These are phyloP conservation scores for Gymnogyps californianus DNA, from an alignment of 2,113 vertebrate species.

Conservation along the genomic window DNA sequence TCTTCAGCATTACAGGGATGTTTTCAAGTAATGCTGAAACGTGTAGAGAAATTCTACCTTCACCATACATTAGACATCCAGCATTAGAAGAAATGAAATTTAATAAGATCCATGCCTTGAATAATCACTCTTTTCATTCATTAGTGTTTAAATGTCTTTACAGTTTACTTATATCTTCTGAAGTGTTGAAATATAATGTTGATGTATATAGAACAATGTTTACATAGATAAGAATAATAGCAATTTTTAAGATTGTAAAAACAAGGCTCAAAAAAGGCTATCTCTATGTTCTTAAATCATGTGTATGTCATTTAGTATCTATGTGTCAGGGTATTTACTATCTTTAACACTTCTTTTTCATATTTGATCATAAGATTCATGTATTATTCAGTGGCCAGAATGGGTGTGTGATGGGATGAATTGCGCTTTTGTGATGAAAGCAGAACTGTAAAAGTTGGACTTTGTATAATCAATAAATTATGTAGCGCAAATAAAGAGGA, in stretches of 20 bases:
- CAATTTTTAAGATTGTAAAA: background rate
- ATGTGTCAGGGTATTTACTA: background rate
- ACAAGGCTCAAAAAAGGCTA: background rate
- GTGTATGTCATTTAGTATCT: background rate
- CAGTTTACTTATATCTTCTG: background rate
- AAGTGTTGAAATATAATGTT: background rate
- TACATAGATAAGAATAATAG: background rate
- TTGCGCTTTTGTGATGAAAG: background rate
- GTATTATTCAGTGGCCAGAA: background rate
- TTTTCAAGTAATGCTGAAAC: background rate
- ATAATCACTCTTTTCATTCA: background rate
- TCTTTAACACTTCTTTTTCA: background rate
- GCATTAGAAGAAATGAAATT: background rate
- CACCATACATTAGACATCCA: background rate
- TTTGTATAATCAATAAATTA: background rate
- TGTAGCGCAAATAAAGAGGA: background rate
- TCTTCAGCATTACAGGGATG: background rate
- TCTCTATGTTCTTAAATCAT: background rate
- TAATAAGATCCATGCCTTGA: background rate
- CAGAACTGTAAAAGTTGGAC: background rate
- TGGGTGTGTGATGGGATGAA: background rate
- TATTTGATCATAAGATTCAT: background rate
- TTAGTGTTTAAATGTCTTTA: background rate
- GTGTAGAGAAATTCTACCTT: background rate
- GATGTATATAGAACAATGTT: background rate